Conservation (phyloP, 2,888 invertebrate genomes). For the Pseudanteris insignis region DNA sequence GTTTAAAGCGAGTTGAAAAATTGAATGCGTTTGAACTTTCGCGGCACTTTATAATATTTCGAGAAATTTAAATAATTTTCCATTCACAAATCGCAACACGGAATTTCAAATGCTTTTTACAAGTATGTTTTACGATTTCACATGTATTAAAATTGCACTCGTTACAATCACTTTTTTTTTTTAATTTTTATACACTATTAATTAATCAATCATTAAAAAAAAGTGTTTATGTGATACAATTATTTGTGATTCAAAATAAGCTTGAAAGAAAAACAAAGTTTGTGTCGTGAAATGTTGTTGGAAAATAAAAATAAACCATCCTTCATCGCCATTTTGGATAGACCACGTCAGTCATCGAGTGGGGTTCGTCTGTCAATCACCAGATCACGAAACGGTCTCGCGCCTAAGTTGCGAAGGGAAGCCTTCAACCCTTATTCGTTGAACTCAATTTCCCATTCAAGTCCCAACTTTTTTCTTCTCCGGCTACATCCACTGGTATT, state of each 20-base stretch:
- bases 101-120: not conserved
- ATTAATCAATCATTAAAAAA: too few relatives aligned
- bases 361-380: slow-evolving; percentile 62
- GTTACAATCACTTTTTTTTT: too few relatives aligned
- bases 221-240: too few relatives aligned
- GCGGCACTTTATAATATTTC: not conserved
- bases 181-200: too few relatives aligned
- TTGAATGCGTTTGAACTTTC: slow-evolving; percentile 12
- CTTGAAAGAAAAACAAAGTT: too few relatives aligned
- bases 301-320: slow-evolving; percentile 64
- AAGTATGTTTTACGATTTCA: too few relatives aligned
- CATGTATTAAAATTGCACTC: too few relatives aligned
- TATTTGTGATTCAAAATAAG: too few relatives aligned
- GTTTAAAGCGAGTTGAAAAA: slow-evolving; percentile 1
- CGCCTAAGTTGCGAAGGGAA: slow-evolving; percentile 42
- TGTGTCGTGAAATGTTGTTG: too few relatives aligned
- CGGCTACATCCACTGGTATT: slow-evolving; percentile 48
- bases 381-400: slow-evolving; percentile 58
- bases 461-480: slow-evolving; percentile 50
- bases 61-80: slow-evolving; percentile 6
- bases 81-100: not conserved
- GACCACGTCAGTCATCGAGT: slow-evolving; percentile 49
- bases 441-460: slow-evolving; percentile 53
- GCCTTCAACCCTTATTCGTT: slow-evolving; percentile 50
- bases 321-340: slow-evolving; percentile 63